Evolutionary conservation across 2,113 vertebrate species (phyloP).

Genomic region (Oreochromis tanganicae): DNA sequence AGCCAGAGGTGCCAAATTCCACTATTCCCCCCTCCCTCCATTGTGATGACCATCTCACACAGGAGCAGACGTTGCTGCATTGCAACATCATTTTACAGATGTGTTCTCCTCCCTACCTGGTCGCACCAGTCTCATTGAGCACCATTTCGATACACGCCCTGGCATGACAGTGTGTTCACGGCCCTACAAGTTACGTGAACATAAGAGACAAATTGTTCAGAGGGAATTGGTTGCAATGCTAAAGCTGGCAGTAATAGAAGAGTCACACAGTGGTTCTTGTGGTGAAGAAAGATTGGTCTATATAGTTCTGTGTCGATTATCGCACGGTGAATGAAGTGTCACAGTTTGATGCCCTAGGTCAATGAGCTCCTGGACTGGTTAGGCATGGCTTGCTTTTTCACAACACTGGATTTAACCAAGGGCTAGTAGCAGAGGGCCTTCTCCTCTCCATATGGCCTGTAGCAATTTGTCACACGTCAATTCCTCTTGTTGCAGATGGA

Average conservation of each 20-base stretch:
- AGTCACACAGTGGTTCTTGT: background rate
- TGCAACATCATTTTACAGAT: background rate
- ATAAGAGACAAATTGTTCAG: background rate
- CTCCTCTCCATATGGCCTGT: background rate
- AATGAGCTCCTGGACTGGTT: background rate
- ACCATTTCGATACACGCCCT: background rate
- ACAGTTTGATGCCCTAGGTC: background rate
- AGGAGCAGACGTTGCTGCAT: background rate
- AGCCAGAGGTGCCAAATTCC: background rate
- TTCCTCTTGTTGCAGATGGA: background rate
- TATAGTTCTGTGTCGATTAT: background rate
- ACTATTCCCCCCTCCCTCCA: background rate
- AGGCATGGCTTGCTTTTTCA: background rate
- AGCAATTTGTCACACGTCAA: background rate
- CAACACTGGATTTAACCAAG: background rate
- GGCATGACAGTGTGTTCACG: background rate
- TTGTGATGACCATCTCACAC: background rate
- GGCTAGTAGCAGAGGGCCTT: background rate
- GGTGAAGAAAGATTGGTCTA: background rate
- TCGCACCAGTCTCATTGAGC: background rate
- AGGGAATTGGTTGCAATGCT: background rate
- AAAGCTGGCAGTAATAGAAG: background rate
- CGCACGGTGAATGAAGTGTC: background rate
- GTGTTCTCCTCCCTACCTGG: background rate
- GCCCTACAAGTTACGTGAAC: background rate